phyloP scores from a whole-genome alignment of 2,113 vertebrate species.

The Notiomystis cincta region DNA sequence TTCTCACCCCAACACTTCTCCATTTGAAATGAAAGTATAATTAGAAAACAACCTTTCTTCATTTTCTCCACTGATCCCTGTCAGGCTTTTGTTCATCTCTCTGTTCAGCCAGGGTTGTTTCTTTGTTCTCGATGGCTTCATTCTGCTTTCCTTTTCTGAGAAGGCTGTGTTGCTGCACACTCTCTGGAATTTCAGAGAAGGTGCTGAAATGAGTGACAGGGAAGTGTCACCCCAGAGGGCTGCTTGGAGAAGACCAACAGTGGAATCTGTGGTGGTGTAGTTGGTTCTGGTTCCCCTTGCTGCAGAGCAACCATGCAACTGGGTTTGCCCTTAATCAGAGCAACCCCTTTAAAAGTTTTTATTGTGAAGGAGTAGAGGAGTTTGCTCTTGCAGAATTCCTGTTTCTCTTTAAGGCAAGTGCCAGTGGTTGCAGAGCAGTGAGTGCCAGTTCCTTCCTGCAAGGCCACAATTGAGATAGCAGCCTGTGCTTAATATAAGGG shows the following conservation, averaged over 20 bases:
- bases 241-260: background rate
- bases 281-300: background rate
- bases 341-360: background rate
- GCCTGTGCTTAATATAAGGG: background rate
- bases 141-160: background rate
- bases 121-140: background rate
- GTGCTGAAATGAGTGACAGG: background rate
- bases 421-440: background rate
- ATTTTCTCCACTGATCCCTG: background rate
- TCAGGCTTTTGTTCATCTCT: background rate
- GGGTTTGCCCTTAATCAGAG: background rate
- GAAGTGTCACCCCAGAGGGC: background rate
- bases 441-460: background rate
- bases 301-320: background rate
- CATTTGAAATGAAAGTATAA: background rate
- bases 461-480: background rate
- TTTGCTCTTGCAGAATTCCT: background rate
- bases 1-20: constrained; percentile 6
- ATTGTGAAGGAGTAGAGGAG: background rate
- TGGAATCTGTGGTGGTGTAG: background rate
- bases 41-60: background rate
- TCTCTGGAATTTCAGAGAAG: background rate
- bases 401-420: accelerated
- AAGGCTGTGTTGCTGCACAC: background rate
- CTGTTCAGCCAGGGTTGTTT: background rate